phyloP scores from a whole-genome alignment of 64 coral and sea anemone genomes.

The Porites australiensis region DNA sequence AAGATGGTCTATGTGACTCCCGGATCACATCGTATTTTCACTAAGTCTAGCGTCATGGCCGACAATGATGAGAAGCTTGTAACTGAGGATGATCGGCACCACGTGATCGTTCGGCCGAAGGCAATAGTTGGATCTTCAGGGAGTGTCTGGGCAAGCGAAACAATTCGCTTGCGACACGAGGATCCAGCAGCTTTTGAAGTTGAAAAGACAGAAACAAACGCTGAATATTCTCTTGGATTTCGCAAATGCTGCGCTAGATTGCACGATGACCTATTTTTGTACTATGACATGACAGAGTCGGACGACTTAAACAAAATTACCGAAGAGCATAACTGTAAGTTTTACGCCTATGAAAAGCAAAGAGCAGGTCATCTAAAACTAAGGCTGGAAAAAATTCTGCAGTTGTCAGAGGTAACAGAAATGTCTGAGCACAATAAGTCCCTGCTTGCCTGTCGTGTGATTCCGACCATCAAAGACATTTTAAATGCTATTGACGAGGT shows the following conservation, averaged over 20 bases:
- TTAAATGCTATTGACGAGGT: too few species aligned
- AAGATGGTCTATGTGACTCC: conserved; percentile 60
- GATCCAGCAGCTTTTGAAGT: conserved; percentile 28
- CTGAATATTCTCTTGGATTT: conserved; percentile 56
- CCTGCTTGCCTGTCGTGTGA: too few species aligned
- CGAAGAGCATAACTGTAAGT: conserved; percentile 37
- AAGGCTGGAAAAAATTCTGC: too few species aligned
- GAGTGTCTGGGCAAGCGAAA: conserved; percentile 28
- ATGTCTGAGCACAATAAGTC: too few species aligned
- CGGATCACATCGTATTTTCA: conserved; percentile 34
- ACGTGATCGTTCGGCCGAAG: too few species aligned
- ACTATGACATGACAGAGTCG: conserved; percentile 57
- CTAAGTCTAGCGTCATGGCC: conserved; percentile 17
- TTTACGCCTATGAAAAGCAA: conserved; percentile 43
- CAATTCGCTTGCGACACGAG: conserved; percentile 25
- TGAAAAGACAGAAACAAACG: not conserved
- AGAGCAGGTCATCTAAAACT: conserved; percentile 54
- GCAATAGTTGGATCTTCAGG: conserved; percentile 40
- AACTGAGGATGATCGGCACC: too few species aligned
- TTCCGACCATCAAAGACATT: too few species aligned
- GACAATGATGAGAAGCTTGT: conserved; percentile 36
- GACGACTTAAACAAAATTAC: conserved; percentile 36
- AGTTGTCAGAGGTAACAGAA: too few species aligned
- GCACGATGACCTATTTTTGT: conserved; percentile 49
- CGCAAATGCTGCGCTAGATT: conserved; percentile 53